phyloP scores from a whole-genome alignment of 2,113 vertebrate genomes.

The Onychorhynchus coronatus region DNA sequence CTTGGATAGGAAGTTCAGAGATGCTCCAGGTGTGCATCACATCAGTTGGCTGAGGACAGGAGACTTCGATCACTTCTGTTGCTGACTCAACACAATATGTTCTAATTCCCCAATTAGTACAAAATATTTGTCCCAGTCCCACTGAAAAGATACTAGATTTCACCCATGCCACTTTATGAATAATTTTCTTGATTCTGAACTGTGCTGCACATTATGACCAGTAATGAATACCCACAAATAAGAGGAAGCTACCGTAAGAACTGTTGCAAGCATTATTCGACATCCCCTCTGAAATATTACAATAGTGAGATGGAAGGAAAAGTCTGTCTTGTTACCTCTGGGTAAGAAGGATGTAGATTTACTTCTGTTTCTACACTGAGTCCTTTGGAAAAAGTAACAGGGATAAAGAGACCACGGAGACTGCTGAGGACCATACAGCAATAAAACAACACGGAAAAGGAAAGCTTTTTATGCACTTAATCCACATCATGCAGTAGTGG shows the following conservation, averaged over 20 bases:
- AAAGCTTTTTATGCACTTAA: conserved; percentile 5
- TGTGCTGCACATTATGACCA: not conserved
- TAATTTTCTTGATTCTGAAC: not conserved
- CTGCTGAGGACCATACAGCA: not conserved
- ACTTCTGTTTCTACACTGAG: not conserved
- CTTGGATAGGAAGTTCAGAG: not conserved
- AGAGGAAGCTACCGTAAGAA: not conserved
- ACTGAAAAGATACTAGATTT: not conserved
- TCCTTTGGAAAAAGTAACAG: not conserved
- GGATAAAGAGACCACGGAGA: not conserved
- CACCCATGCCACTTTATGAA: not conserved
- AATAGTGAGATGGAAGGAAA: not conserved
- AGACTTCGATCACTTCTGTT: not conserved
- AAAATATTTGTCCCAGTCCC: not conserved
- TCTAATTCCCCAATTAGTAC: not conserved
- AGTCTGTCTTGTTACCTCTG: not conserved
- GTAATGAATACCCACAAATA: not conserved
- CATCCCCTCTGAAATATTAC: not conserved
- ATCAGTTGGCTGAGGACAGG: not conserved
- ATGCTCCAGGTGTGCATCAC: not conserved
- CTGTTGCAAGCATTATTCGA: not conserved
- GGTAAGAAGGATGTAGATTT: not conserved
- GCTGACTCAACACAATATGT: not conserved
- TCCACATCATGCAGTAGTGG: not conserved
- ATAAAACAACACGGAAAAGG: not conserved